Evolutionary conservation across 2,888 invertebrate genomes (phyloP), one percentile per base, ranked within the genome.

Genomic region (Eubasilissa splendida): DNA sequence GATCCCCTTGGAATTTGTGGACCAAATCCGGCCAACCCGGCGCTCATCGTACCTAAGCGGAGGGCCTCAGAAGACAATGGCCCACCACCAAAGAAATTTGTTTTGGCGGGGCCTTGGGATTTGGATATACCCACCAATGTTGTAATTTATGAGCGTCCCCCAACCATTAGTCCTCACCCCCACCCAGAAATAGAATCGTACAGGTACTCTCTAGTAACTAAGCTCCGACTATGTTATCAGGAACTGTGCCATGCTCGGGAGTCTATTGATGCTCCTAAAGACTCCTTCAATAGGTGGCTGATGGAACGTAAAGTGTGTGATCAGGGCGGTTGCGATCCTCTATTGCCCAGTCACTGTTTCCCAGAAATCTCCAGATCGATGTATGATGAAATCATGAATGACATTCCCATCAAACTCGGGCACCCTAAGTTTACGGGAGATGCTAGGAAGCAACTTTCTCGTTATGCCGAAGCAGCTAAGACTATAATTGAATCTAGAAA

Each of bases 371-470:
- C 98, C 5, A 93, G 94, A 87, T 95, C 96, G 1, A 97, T 99
- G 98, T 97, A 97, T 89, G 94, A 97, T 84, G 99, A 99, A 90
- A 97, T 99, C 77, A 98, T 99, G 97, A 96, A 97, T 88, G 98
- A 99, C 89, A 97, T 99, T 87, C 99, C 99, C 10, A 96, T 99
- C 82, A 98, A 97, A 88, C 92, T 99, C 81, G 94, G 96, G n/a
- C 95, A 97, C 87, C 98, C 98, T 9, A 97, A 98, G 88, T 98
- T 96, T 86, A 96, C 97, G 3, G 97, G 96, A 0, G 99, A 99
- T 90, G 98, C 98, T 0, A 92, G 98, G 54, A 98, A 98, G 87
- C 98, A 99, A 87, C 89, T 99, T 42, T 96, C 96, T 3, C 93
- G 95, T 77, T 99, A 98, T 89, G 98, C 98, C 0, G 98, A 99